Base-by-base conservation (phyloP, 2,113 vertebrate genomes). In the Cepphus grylle region DNA sequence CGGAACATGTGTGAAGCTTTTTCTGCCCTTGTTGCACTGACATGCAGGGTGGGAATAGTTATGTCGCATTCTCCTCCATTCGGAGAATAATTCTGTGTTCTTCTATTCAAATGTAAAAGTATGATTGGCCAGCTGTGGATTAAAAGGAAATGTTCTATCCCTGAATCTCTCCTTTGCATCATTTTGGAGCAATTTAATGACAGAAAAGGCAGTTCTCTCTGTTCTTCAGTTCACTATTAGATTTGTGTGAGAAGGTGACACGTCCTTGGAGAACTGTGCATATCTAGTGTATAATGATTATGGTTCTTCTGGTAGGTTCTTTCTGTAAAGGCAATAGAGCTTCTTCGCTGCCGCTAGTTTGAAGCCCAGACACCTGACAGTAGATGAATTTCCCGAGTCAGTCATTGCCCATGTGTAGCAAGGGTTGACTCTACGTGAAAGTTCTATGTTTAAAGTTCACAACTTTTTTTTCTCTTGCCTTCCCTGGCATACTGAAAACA, bases 221-320 rank as follows among this genome's bases (percentile, higher is more conserved):
- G 49, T 73, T 69, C 63, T 50, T 74, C 6, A 1, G 15, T 56
- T 86, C 17, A 3, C 20, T 65, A 1, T 8, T 61, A 36, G 32
- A 12, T 11, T 76, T 71, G 12, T 30, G 8, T 50, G 45, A 47
- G 50, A 43, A 74, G 42, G 27, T 66, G 30, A 38, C 13, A 3
- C 0, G 0, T 53, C 45, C 59, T 59, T 66, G 34, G 43, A 78
- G 62, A 76, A 9, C 53, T 5, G n/a, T 34, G 43, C 18, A 0
- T 72, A 23, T 29, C 25, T 59, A 36, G 52, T 72, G 13, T 42
- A 5, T 30, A 58, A 59, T 42, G 52, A 36, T 19, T 22, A 3
- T 2, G 2, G 16, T 59, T 52, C 20, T 65, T 83, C 58, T 38
- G 23, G 23, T 45, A 30, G 32, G 0, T 15, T 70, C 73, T 80